Percentiles rank a stretch among this genome's conserved stretches.
Evolutionary conservation across 2,888 invertebrate species (phyloP).

Genomic region (Neria commutata): DNA sequence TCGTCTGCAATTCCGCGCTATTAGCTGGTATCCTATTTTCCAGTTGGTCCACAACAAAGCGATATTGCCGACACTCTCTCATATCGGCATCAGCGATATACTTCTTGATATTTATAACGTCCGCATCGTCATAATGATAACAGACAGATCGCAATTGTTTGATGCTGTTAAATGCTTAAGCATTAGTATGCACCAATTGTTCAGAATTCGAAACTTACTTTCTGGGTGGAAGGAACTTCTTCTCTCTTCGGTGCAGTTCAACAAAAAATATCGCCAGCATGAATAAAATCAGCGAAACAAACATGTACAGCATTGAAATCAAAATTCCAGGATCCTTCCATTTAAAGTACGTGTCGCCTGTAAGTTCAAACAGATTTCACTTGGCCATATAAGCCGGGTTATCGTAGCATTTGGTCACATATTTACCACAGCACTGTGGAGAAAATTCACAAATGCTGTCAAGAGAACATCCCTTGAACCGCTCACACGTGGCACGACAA

Average conservation of each 20-base stretch:
- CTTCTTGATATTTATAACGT: conserved; percentile 66
- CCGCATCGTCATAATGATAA: conserved; percentile 62
- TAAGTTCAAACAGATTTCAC: neutral
- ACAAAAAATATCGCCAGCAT: conserved; percentile 40
- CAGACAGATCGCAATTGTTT: conserved; percentile 41
- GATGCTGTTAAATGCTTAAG: conserved; percentile 27
- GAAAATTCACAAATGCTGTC: conserved; percentile 39
- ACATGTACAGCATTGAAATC: conserved; percentile 35
- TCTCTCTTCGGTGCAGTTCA: conserved; percentile 43
- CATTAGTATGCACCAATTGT: neutral
- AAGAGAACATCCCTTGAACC: conserved; percentile 24
- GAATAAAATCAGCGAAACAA: conserved; percentile 24
- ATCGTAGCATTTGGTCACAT: neutral
- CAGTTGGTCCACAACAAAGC: conserved; percentile 60
- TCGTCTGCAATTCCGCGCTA: conserved; percentile 37
- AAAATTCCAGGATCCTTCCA: conserved; percentile 45
- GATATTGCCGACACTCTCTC: conserved; percentile 60
- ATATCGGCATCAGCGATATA: conserved; percentile 62
- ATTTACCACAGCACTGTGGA: conserved; percentile 43
- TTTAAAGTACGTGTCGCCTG: conserved; percentile 40
- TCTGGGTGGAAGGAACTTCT: conserved; percentile 35
- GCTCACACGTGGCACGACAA: conserved; percentile 36
- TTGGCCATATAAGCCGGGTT: neutral
- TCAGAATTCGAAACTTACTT: conserved; percentile 32
- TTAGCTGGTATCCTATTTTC: conserved; percentile 39